Evolutionary conservation across 2,797 vertebrate species (phyloP).

Genomic region (Alcedo quadribrachys): DNA sequence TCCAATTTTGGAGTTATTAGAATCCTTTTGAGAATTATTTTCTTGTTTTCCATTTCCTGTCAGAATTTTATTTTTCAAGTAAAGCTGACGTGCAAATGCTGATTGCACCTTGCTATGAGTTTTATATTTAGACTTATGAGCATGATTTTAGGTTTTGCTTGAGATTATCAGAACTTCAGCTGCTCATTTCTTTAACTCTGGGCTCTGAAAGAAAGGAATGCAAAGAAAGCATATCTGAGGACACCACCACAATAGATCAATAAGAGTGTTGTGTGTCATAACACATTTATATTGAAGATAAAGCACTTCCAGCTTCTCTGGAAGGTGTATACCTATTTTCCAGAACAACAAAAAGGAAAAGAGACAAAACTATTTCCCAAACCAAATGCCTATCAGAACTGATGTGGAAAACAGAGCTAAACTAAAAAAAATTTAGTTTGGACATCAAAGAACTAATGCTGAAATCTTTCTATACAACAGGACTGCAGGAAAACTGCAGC

Average conservation of each 20-base stretch:
- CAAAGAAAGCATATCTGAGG: background rate
- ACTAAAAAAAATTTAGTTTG: background rate
- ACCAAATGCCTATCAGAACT: background rate
- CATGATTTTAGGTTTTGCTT: background rate
- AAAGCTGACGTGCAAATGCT: slow-evolving; percentile 13
- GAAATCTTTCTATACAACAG: background rate
- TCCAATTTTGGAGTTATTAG: slow-evolving; percentile 4
- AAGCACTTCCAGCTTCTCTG: background rate
- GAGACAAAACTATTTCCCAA: background rate
- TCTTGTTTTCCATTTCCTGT: slow-evolving; percentile 24
- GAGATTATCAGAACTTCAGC: slow-evolving; percentile 30
- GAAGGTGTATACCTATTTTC: background rate
- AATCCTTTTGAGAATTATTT: background rate
- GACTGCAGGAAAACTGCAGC: background rate
- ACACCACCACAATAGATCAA: background rate
- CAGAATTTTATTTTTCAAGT: slow-evolving; percentile 34
- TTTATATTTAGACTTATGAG: slow-evolving; percentile 17
- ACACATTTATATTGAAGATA: background rate
- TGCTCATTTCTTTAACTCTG: slow-evolving; percentile 23
- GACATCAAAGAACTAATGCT: background rate
- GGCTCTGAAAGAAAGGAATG: background rate
- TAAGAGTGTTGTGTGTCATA: background rate
- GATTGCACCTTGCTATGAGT: background rate
- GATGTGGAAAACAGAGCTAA: background rate
- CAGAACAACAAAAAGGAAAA: background rate